Evolutionary conservation across 2,113 vertebrate genomes (phyloP).

Genomic region (Acanthochromis polyacanthus): DNA sequence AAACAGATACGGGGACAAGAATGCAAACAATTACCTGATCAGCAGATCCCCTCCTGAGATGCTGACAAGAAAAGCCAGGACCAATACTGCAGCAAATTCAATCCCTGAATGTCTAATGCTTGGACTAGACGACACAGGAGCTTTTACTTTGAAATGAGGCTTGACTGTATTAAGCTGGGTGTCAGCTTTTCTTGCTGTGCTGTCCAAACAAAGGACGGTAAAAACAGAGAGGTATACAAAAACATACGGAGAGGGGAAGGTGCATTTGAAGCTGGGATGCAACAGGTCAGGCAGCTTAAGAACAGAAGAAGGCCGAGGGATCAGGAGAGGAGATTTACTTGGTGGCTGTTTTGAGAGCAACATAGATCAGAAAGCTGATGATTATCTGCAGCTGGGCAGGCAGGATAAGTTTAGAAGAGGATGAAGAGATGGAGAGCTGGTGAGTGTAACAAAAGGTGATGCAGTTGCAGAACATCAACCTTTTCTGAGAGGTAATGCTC

Average conservation of each 20-base stretch:
- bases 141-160: constrained; percentile 20
- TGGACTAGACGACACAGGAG: constrained; percentile 20
- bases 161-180: constrained; percentile 13
- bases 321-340: constrained; percentile 35
- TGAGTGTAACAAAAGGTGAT: constrained; percentile 4
- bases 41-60: constrained; percentile 27
- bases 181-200: constrained; percentile 6
- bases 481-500: constrained; percentile 8
- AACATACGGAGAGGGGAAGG: not conserved
- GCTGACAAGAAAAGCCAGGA: constrained; percentile 22
- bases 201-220: constrained; percentile 33
- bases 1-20: constrained; percentile 62
- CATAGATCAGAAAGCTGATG: constrained; percentile 26
- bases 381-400: constrained; percentile 34
- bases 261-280: constrained; percentile 24
- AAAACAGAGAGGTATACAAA: constrained; percentile 19
- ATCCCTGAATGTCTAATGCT: constrained; percentile 26
- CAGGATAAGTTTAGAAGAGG: constrained; percentile 16
- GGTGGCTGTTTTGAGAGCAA: constrained; percentile 32
- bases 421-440: constrained; percentile 27
- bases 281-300: constrained; percentile 41
- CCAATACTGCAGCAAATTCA: constrained; percentile 44
- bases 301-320: constrained; percentile 4
- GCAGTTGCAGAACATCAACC: constrained; percentile 3
- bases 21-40: constrained; percentile 67